Base-by-base conservation (phyloP, 2,797 vertebrate genomes). In the Pygocentrus nattereri region DNA sequence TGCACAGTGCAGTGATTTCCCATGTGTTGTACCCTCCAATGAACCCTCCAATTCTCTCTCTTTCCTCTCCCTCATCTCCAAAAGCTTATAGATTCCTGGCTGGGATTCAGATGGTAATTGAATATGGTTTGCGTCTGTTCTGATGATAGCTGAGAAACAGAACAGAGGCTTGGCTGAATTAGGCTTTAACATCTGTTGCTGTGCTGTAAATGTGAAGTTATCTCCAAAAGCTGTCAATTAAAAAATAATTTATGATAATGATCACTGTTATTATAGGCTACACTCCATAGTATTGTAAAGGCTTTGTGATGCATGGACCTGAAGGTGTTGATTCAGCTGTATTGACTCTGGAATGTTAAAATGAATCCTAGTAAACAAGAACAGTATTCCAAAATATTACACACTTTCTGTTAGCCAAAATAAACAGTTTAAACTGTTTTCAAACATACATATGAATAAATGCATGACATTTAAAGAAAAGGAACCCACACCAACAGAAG, bases 51-150 rank as follows among this genome's bases (percentile, higher is more conserved):
- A 78, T 80, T 81, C 82, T 80, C 67, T 54, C 21, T 19, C 31
- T 82, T 61, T 30, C 41, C 75, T 65, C 52, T 23, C 41, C 78
- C 67, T 80, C 78, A 56, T 44, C 49, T 71, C 65, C 68, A n/a
- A 65, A 65, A 21, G 16, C 75, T 83, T 75, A 69, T 56, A 80
- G 79, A 82, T 80, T 83, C 47, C 76, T 77, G 79, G 77, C 78
- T 80, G 76, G 68, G 44, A 62, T 83, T 80, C 77, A 77, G 74
- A 69, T 50, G 76, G 52, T 76, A 84, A 87, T 85, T 85, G 80
- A 83, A 85, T 85, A 82, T 82, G 81, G 67, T 79, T 23, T 23
- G 73, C 64, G 50, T 83, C 68, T 76, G 68, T 81, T 67, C 54
- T 8, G 78, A 75, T 79, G 70, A 82, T 56, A 70, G 77, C 56